Evolutionary conservation across 2,113 vertebrate genomes (phyloP).

Genomic region (Sceloporus tristichus): DNA sequence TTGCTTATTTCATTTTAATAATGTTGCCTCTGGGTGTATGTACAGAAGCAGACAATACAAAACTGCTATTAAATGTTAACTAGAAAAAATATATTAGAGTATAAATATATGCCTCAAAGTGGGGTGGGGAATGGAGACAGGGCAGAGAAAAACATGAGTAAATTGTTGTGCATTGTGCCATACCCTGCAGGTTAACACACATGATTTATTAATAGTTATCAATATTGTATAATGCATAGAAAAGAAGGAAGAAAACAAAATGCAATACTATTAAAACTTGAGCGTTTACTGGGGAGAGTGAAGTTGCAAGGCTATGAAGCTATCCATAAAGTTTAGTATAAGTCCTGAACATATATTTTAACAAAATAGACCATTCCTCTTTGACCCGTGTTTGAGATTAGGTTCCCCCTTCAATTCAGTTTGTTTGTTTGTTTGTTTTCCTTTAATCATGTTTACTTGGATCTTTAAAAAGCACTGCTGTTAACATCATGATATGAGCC

Average conservation of each 20-base stretch:
- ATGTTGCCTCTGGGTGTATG: neutral
- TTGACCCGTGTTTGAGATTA: neutral
- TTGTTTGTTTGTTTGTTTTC: neutral
- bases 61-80: constrained; percentile 40
- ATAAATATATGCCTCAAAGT: constrained; percentile 10
- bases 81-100: neutral
- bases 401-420: neutral
- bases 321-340: neutral
- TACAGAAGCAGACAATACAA: neutral
- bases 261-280: constrained; percentile 14
- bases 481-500: neutral
- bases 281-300: neutral
- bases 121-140: neutral
- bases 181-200: constrained; percentile 32
- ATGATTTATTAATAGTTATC: constrained; percentile 32
- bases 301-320: neutral
- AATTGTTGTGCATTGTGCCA: constrained; percentile 17
- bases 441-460: neutral
- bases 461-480: neutral
- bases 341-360: neutral
- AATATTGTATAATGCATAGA: constrained; percentile 46
- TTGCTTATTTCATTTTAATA: constrained; percentile 51
- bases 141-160: constrained; percentile 16
- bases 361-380: neutral
- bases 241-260: neutral